Conservation (phyloP, 2,113 vertebrate genomes). For the Dipodomys merriami region DNA sequence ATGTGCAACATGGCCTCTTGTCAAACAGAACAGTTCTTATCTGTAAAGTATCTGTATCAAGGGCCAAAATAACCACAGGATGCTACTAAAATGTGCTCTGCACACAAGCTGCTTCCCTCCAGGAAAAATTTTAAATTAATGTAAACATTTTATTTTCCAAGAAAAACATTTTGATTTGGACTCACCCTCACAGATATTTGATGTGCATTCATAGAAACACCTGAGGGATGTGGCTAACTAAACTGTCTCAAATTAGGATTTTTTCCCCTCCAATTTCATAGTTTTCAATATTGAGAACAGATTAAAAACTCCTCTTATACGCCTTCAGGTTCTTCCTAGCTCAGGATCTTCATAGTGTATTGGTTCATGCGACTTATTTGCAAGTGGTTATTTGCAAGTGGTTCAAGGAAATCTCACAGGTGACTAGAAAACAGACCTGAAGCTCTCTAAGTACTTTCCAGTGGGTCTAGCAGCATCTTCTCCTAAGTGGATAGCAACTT, state of each 20-base stretch:
- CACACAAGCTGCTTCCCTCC: constrained; percentile 11
- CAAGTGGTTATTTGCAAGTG: neutral
- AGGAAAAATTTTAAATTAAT: constrained; percentile 59
- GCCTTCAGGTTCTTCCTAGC: constrained; percentile 71
- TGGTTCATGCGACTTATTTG: constrained; percentile 45
- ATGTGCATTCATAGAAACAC: constrained; percentile 62
- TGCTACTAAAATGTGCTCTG: neutral
- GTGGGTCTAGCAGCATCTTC: constrained; percentile 40
- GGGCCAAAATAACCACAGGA: constrained; percentile 30
- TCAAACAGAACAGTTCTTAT: constrained; percentile 54
- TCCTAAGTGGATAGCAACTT: constrained; percentile 61
- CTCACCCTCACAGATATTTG: constrained; percentile 17
- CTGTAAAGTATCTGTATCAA: neutral
- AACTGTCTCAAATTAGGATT: constrained; percentile 53
- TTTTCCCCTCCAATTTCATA: neutral
- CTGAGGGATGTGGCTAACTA: constrained; percentile 63
- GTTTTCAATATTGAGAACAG: constrained; percentile 34
- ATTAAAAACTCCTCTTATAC: constrained; percentile 64
- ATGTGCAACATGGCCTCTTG: constrained; percentile 35
- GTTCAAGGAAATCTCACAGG: constrained; percentile 59
- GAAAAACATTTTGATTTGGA: constrained; percentile 31
- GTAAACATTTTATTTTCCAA: constrained; percentile 42
- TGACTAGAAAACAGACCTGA: constrained; percentile 50
- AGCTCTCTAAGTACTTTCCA: constrained; percentile 64
- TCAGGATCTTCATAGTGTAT: constrained; percentile 33